phyloP scores from a whole-genome alignment of 2,888 invertebrate species.

The Lamellibrachia satsuma region DNA sequence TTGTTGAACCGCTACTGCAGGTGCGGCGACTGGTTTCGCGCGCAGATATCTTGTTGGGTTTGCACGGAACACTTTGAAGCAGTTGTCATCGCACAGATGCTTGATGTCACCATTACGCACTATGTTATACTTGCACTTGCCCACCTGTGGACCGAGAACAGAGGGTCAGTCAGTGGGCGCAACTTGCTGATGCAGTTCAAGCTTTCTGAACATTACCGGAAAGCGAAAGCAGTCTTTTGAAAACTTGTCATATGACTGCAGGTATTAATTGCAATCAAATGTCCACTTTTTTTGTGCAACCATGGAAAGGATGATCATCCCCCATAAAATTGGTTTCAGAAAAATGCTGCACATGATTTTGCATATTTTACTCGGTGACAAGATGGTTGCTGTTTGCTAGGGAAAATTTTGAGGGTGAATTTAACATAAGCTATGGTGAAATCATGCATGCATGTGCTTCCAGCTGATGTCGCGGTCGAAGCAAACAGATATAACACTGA shows the following conservation, averaged over 20 bases:
- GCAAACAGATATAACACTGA: neutral
- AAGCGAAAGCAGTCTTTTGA: neutral
- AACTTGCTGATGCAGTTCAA: neutral
- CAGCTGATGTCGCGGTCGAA: neutral
- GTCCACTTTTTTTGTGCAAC: neutral
- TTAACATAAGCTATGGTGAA: neutral
- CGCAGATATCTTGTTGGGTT: constrained; percentile 56
- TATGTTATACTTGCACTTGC: constrained; percentile 65
- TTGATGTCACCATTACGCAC: constrained; percentile 62
- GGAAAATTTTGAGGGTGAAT: neutral
- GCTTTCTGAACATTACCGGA: neutral
- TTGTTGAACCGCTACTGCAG: neutral
- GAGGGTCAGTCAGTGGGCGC: neutral
- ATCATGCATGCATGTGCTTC: constrained; percentile 9
- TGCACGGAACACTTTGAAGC: constrained; percentile 61
- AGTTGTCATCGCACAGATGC: constrained; percentile 63
- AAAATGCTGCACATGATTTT: constrained; percentile 10
- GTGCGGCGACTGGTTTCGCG: constrained; percentile 65
- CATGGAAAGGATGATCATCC: neutral
- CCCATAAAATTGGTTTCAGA: neutral
- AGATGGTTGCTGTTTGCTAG: neutral
- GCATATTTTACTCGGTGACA: neutral
- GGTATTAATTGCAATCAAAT: neutral
- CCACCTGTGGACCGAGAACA: constrained; percentile 46
- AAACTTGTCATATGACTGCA: neutral